Base-by-base conservation (phyloP, 2,888 invertebrate genomes). In the Pammene aurita region DNA sequence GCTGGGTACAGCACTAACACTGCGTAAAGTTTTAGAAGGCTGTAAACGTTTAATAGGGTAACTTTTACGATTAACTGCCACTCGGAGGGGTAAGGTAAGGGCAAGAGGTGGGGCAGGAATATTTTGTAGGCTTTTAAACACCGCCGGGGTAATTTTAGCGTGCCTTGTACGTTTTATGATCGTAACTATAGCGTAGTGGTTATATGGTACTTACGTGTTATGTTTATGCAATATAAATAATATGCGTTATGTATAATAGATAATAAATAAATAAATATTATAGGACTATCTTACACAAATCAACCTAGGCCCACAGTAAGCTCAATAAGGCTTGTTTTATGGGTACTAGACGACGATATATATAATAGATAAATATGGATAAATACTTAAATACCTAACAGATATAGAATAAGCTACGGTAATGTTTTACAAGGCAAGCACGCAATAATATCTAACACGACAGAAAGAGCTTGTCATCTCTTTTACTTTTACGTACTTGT, bases 11-110 rank as follows among this genome's bases (percentile, higher is more conserved):
- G 63, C 68, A 68, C 68, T 68, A 68, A 68, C 68, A 64, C 63
- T 57, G 63, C 57, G 60, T 67, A 56, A 75, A 77, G 74, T 79
- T 79, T 79, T 80, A 75, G 79, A 80, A 78, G 83, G 80, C 79
- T 84, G 87, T 90, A 90, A 90, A 90, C 84, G 81, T 87, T 90
- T 90, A 89, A 91, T 89, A 84, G 90, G 89, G 85, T 85, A 86
- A 87, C 81, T 87, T 88, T 88, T 86, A 87, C 85, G 86, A 86
- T 73, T 74, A 75, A 72, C 76, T 73, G 73, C 73, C 74, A 67
- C 71, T 68, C 76, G 76, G 70, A 69, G 76, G 82, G 74, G 73
- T 26, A 75, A 81, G 74, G 73, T 18, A 44, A 11, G 69, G 67
- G 72, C 57, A 70, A 67, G 72, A 72, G 67, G 10, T 10, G 50